Base-by-base conservation (phyloP, 2,888 invertebrate species). In the Galeopsomyia nigrocyanea region DNA sequence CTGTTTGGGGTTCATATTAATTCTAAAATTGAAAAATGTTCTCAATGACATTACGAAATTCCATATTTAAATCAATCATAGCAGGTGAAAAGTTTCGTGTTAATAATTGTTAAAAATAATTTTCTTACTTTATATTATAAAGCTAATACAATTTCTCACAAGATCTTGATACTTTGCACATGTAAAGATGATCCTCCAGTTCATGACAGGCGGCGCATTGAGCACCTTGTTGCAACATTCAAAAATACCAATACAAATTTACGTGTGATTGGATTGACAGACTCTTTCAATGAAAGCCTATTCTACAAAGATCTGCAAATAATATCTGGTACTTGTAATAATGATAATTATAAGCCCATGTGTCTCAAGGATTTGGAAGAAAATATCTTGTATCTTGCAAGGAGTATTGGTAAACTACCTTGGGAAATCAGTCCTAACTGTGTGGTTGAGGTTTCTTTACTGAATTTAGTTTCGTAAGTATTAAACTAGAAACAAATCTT, bases 241-340 rank as follows among this genome's bases (percentile, higher is more conserved):
- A 73, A 75, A 2, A 74, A 75, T 60, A 69, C 70, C 21, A 65
- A 68, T 39, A 70, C 75, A 9, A 31, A 77, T 31, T 69, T 78
- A 9, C 71, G 73, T 14, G 74, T 80, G 7, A 61, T 78, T 31
- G 78, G 78, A 16, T 58, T 79, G 1, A 61, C 55, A 9, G 46
- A 70, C 10, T 31, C 68, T 13, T 80, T 77, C 74, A 71, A 78
- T 46, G 75, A 78, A 9, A 50, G 72, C 0, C 17, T 64, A 0
- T 78, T 77, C 60, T 79, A 78, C 62, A 78, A 77, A 66, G 77
- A 80, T 10, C 73, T 78, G 16, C 69, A 76, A 60, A 64, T 77
- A 2, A 74, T 79, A 55, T 75, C 78, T 26, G 70, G 68, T 2
- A 66, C 67, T 16, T 71, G 67, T 22, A 68, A 53, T 56, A 16